Conservation (phyloP, 1,140 invertebrate genomes). For the Elymnias hypermnestra region DNA sequence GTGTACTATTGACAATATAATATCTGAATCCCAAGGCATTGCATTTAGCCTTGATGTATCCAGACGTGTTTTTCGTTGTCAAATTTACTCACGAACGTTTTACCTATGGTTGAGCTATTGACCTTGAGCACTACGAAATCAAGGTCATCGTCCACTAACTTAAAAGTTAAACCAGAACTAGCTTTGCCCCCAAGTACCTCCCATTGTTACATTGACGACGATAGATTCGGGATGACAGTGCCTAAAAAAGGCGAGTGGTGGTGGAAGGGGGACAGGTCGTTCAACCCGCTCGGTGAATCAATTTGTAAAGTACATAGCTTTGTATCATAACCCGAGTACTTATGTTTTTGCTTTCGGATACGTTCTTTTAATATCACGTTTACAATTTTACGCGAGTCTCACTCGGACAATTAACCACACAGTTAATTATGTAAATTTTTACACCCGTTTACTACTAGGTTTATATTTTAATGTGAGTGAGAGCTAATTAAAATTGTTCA, state of each 20-base stretch:
- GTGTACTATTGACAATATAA: no score
- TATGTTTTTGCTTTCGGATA: slow-evolving; percentile 21
- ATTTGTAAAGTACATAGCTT: slow-evolving; percentile 43
- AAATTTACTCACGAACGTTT: slow-evolving; percentile 1
- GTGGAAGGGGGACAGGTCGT: slow-evolving; percentile 45
- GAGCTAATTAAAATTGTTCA: no score
- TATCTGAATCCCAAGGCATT: no score
- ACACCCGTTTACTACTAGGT: no score
- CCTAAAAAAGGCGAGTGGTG: slow-evolving; percentile 42
- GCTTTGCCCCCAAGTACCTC: slow-evolving; percentile 30
- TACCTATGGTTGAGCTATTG: slow-evolving; percentile 17
- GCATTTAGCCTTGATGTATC: background rate
- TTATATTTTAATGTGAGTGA: no score
- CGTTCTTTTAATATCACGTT: slow-evolving; percentile 2
- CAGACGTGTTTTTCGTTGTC: slow-evolving; percentile 5
- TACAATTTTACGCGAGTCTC: background rate
- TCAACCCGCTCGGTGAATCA: slow-evolving; percentile 51
- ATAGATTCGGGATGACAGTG: slow-evolving; percentile 50
- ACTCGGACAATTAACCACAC: background rate
- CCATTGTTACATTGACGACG: slow-evolving; percentile 48
- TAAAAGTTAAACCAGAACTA: slow-evolving; percentile 6
- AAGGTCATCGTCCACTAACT: slow-evolving; percentile 30
- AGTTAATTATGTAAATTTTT: no score
- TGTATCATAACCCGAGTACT: slow-evolving; percentile 11
- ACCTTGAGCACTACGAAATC: slow-evolving; percentile 45